These are phyloP conservation scores for Pentalonia nigronervosa DNA, from an alignment of 1,140 invertebrate genomes.

Conservation along the genomic window DNA sequence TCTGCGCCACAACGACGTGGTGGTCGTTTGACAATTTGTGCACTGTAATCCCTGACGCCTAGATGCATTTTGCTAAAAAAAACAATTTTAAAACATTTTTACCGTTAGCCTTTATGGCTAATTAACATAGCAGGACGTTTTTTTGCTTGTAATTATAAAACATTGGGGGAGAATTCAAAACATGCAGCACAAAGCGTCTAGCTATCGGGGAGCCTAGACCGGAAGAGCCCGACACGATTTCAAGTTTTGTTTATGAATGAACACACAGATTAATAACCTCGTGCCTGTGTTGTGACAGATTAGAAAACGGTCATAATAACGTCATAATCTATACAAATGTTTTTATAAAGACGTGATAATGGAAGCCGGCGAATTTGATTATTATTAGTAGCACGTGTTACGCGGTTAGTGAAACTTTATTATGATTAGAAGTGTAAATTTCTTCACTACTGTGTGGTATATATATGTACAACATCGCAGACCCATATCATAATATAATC, in stretches of 20 bases:
- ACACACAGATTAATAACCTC: conserved; percentile 24
- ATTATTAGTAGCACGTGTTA: conserved; percentile 6
- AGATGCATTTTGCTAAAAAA: conserved; percentile 70
- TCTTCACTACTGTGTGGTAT: neutral
- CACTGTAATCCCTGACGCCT: conserved; percentile 84
- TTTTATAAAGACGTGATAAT: conserved; percentile 7
- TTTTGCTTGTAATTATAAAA: neutral
- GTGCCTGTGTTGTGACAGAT: neutral
- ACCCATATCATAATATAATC: neutral
- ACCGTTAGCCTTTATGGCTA: neutral
- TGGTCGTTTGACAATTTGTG: conserved; percentile 87
- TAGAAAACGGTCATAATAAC: conserved; percentile 12
- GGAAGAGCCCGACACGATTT: conserved; percentile 30
- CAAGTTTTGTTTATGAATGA: conserved; percentile 41
- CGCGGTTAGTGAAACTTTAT: neutral
- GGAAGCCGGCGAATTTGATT: conserved; percentile 2
- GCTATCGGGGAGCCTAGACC: neutral
- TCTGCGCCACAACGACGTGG: conserved; percentile 89
- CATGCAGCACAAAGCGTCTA: conserved; percentile 13
- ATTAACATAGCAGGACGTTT: neutral
- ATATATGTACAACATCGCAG: neutral
- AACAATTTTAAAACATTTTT: neutral
- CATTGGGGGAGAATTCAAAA: neutral
- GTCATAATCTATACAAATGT: neutral
- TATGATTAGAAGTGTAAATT: neutral